Conservation (phyloP, 2,888 invertebrate species). For the Sarcophaga caerulescens region DNA sequence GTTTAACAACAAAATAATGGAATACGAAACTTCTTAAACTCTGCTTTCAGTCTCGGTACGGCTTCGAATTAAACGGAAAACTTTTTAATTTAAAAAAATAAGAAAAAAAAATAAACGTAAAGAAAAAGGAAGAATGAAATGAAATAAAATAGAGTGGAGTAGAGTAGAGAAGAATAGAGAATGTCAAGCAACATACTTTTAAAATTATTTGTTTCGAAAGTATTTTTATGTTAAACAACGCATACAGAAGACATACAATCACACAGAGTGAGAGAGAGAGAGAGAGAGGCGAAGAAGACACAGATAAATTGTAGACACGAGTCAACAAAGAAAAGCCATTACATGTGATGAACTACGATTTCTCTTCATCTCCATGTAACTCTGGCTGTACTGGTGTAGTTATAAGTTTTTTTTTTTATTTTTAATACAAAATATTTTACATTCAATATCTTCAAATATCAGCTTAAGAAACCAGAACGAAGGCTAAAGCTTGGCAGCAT, state of each 20-base stretch:
- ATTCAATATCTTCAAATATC: too few relatives aligned
- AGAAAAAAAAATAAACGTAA: background rate
- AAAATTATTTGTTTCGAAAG: constrained; percentile 45
- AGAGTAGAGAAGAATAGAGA: background rate
- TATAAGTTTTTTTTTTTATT: background rate
- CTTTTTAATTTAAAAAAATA: constrained; percentile 56
- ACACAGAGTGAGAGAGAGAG: background rate
- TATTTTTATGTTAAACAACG: constrained; percentile 20
- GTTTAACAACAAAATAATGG: constrained; percentile 26
- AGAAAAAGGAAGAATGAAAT: background rate
- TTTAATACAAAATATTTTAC: background rate
- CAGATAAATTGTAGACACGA: too few relatives aligned
- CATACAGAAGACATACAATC: background rate
- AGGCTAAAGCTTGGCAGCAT: too few relatives aligned
- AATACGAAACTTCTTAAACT: constrained; percentile 20
- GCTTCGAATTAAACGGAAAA: constrained; percentile 44
- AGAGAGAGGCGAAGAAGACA: too few relatives aligned
- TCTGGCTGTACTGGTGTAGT: too few relatives aligned
- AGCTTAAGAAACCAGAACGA: too few relatives aligned
- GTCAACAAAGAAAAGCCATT: constrained; percentile 38
- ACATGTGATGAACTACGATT: constrained; percentile 16
- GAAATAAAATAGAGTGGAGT: too few relatives aligned
- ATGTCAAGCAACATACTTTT: constrained; percentile 60
- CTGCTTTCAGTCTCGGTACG: background rate
- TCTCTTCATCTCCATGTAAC: too few relatives aligned